These are phyloP conservation scores for Glaucopsyche alexis DNA, from an alignment of 2,888 invertebrate species.

Conservation along the genomic window DNA sequence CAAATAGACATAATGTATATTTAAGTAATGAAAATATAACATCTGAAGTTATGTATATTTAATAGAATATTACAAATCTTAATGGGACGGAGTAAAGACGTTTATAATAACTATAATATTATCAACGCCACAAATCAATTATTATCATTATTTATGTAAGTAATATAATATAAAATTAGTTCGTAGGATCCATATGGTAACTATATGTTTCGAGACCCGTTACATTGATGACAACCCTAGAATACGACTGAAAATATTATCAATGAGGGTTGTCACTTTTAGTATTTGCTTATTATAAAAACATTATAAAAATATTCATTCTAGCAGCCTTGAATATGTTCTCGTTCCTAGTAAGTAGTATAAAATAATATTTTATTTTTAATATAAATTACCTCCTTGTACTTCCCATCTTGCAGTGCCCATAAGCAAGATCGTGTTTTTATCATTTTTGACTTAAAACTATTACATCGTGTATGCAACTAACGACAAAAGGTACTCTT, in stretches of 20 bases:
- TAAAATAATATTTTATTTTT: conserved; percentile 45
- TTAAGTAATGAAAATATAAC: conserved; percentile 47
- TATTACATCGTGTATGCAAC: conserved; percentile 57
- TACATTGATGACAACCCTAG: conserved; percentile 55
- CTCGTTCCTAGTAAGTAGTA: conserved; percentile 63
- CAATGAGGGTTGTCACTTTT: conserved; percentile 52
- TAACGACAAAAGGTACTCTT: conserved; percentile 63
- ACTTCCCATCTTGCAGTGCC: conserved; percentile 54
- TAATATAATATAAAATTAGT: conserved; percentile 45
- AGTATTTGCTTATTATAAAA: conserved; percentile 40
- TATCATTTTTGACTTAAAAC: conserved; percentile 52
- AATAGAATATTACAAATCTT: conserved; percentile 39
- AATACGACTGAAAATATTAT: conserved; percentile 30
- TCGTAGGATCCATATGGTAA: conserved; percentile 74
- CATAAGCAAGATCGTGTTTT: conserved; percentile 55
- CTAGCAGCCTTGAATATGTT: conserved; percentile 67
- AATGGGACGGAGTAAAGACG: conserved; percentile 46
- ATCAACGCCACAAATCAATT: conserved; percentile 53
- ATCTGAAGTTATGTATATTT: conserved; percentile 39
- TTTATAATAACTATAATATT: conserved; percentile 41
- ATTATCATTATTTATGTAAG: conserved; percentile 24
- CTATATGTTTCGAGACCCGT: conserved; percentile 76
- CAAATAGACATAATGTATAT: conserved; percentile 40
- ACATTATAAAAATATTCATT: conserved; percentile 47
- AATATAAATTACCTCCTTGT: conserved; percentile 65